A percentile compares a stretch with the other conserved stretches of the same genome.
Conservation (phyloP, 2,888 invertebrate genomes). For the Pristionchus entomophagus region DNA sequence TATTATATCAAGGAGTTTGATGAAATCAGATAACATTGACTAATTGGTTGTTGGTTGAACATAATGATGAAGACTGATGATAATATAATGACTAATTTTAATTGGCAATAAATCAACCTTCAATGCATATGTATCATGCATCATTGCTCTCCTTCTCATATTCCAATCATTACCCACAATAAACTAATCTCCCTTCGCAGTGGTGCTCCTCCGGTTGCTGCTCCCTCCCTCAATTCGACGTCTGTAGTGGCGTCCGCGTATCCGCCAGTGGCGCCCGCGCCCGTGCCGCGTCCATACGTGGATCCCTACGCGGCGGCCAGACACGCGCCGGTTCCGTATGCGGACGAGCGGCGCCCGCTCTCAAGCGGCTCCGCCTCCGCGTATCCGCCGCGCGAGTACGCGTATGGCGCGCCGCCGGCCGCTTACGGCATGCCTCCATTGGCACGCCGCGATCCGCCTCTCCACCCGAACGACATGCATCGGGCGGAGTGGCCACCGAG, state of each 20-base stretch:
- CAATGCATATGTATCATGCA: too few relatives aligned
- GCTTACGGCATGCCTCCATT: background rate
- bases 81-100: too few relatives aligned
- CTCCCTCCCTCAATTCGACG: background rate
- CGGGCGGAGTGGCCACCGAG: background rate
- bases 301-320: background rate
- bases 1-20: background rate
- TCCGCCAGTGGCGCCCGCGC: background rate
- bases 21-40: background rate
- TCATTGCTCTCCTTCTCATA: background rate
- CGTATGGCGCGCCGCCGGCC: background rate
- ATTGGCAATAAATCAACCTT: too few relatives aligned
- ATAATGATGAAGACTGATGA: too few relatives aligned
- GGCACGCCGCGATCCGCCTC: background rate
- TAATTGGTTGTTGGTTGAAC: too few relatives aligned
- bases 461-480: background rate
- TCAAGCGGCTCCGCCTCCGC: background rate
- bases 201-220: background rate
- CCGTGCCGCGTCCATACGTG: background rate
- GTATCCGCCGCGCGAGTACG: constrained; percentile 7
- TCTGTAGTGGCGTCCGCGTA: too few relatives aligned
- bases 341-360: background rate
- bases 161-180: background rate
- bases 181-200: background rate
- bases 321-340: background rate